Base-by-base conservation (phyloP, 1,140 invertebrate species). In the Andricus grossulariae region DNA sequence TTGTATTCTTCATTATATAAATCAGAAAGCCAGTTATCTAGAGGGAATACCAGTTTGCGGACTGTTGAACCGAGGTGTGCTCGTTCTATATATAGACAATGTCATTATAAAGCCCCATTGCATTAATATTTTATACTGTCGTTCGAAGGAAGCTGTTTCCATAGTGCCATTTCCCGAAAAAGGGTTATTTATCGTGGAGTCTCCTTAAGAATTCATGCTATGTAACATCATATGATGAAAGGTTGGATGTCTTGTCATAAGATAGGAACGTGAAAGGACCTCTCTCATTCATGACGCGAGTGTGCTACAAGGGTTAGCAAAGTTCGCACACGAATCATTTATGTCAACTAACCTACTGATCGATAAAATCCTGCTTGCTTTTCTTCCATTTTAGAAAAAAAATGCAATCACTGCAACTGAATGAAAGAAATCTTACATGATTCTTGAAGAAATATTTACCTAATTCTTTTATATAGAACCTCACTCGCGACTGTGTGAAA, bases 131-230 rank as follows among this genome's bases (percentile, higher is more conserved):
- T 66, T 39, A 66, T 10, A 10, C 25, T 8, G 25, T 66, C 32
- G 25, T 66, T 66, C 60, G 60, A 66, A 66, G 60, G 60, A 66
- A 66, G 60, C 60, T 39, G 60, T 66, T 66, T 66, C 60, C 21
- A 66, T 45, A 66, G 32, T 25, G 32, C 21, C 32, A 45, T 66
- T 66, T 66, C n/a, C 60, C 25, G 60, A 39, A 66, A 45, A 66
- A 66, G 60, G 60, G 60, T 66, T 66, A 66, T 66, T 66, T 66
- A 66, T 66, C 32, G 60, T 66, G 0, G 32, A 32, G 5, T 2
- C 60, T 66, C 60, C 16, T 66, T 66, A 66, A 13, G 60, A 66
- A 66, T 66, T 45, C 60, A 66, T 66, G 60, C 32, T 32, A 21
- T 39, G 60, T 39, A 66, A 66, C 60, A 15, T 66, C 60, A 66